These are phyloP conservation scores for Kryphioiulus occultus DNA, from an alignment of 2,888 invertebrate species.

Conservation along the genomic window DNA sequence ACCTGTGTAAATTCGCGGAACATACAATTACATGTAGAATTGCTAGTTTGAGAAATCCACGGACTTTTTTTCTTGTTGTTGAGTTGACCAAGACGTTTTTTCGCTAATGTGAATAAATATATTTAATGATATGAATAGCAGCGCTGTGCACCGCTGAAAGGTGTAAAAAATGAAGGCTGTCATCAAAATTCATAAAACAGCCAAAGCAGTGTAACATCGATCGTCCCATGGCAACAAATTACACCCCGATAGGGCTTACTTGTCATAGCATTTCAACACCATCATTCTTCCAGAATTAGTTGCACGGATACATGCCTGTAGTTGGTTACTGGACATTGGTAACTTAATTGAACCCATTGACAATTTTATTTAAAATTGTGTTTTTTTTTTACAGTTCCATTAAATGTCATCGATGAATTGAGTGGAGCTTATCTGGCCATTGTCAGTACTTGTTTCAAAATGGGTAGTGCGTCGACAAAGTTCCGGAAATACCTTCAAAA, in stretches of 20 bases:
- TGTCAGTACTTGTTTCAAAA: conserved; percentile 57
- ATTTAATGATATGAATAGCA: neutral
- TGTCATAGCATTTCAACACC: neutral
- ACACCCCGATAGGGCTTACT: neutral
- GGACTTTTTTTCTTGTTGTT: neutral
- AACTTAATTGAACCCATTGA: too few relatives aligned
- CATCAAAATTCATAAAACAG: neutral
- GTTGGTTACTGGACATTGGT: too few relatives aligned
- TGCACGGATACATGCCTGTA: too few relatives aligned
- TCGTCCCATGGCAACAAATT: neutral
- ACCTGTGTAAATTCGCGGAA: neutral
- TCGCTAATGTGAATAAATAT: neutral
- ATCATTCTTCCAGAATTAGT: neutral
- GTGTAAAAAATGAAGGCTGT: neutral
- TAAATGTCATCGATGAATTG: neutral
- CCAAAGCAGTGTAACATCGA: neutral
- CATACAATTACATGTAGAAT: neutral
- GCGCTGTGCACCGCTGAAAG: neutral
- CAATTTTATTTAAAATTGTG: too few relatives aligned
- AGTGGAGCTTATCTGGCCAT: neutral
- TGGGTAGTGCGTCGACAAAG: conserved; percentile 75
- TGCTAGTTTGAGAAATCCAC: neutral
- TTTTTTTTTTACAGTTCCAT: neutral
- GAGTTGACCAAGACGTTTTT: neutral
- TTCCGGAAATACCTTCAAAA: conserved; percentile 74